Evolutionary conservation across 1,140 invertebrate genomes (phyloP).

Genomic region (Drosophila sulfurigaster): DNA sequence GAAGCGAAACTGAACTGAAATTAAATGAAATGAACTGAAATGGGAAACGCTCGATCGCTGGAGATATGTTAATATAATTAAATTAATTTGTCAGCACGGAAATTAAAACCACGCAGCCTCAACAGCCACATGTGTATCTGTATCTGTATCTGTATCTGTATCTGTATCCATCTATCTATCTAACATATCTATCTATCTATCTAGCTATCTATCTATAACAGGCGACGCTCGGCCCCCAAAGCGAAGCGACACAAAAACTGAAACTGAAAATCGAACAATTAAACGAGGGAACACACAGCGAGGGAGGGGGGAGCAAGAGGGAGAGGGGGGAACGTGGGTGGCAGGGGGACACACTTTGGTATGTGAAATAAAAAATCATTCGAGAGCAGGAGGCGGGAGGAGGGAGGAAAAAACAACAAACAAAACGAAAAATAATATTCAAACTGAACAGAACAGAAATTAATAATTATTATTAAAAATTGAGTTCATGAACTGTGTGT

Average conservation of each 20-base stretch:
- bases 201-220: conserved; percentile 54
- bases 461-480: conserved; percentile 80
- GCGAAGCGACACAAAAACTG: conserved; percentile 43
- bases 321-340: neutral
- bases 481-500: conserved; percentile 75
- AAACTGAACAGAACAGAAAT: conserved; percentile 29
- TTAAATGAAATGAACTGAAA: conserved; percentile 32
- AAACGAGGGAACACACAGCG: conserved; percentile 36
- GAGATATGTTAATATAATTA: conserved; percentile 83
- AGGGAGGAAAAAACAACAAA: neutral
- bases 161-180: too few species aligned
- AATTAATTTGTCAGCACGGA: conserved; percentile 83
- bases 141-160: conserved; percentile 46
- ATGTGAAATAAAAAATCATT: conserved; percentile 81
- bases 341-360: conserved; percentile 38
- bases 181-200: too few species aligned
- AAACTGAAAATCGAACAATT: conserved; percentile 82
- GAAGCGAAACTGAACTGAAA: conserved; percentile 36
- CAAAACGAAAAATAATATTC: conserved; percentile 19
- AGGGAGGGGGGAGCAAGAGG: neutral
- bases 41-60: conserved; percentile 74
- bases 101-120: conserved; percentile 70
- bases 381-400: conserved; percentile 17
- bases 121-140: conserved; percentile 44
- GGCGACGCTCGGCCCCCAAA: conserved; percentile 22